Evolutionary conservation across 2,113 vertebrate genomes (phyloP).

Genomic region (Dolichotis patagonum): DNA sequence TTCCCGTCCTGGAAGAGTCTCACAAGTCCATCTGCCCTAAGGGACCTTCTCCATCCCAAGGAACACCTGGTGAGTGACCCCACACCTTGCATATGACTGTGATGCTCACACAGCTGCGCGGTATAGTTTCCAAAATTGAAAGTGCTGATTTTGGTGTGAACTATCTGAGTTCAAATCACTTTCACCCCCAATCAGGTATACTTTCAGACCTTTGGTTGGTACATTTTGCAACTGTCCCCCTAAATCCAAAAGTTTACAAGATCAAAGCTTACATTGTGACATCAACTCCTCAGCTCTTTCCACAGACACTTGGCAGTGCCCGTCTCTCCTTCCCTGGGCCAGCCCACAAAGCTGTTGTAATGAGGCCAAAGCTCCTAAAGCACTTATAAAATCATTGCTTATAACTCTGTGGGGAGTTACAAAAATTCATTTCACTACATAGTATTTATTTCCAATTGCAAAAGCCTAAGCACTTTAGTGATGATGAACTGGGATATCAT

Average conservation of each 20-base stretch:
- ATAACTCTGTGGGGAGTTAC: neutral
- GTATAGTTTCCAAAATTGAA: neutral
- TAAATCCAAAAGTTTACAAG: neutral
- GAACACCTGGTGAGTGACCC: neutral
- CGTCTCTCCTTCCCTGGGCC: neutral
- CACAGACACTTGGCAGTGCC: neutral
- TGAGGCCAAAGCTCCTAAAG: neutral
- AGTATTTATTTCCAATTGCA: constrained; percentile 30
- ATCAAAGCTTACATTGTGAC: neutral
- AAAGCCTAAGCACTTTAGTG: constrained; percentile 7
- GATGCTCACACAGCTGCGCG: no score
- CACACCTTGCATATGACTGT: accelerated
- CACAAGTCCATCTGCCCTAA: neutral
- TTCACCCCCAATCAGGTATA: neutral
- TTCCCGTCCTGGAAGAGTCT: neutral
- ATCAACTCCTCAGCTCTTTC: neutral
- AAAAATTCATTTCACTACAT: constrained; percentile 10
- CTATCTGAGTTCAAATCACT: neutral
- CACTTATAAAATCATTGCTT: neutral
- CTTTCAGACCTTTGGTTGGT: neutral
- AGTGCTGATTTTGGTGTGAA: neutral
- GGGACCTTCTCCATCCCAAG: neutral
- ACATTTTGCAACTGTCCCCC: neutral
- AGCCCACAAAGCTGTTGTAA: neutral
- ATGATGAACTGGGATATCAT: neutral